phyloP scores from a whole-genome alignment of 2,113 vertebrate species.

The Phoenicopterus ruber region DNA sequence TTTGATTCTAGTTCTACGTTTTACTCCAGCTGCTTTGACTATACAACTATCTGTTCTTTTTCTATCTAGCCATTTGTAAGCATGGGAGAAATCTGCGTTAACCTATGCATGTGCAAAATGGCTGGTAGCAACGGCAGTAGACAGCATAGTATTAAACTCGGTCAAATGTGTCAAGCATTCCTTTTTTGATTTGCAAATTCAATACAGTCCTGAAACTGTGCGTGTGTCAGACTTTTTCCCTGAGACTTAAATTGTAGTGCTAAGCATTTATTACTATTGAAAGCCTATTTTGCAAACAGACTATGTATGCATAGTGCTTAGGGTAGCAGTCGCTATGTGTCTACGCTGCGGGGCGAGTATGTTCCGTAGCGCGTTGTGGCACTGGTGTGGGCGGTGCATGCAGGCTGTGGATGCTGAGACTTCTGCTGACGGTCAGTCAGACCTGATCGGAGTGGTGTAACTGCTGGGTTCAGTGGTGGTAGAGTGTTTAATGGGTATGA shows the following conservation, averaged over 20 bases:
- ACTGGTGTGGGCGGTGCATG: background rate
- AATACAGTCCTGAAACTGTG: background rate
- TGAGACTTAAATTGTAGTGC: background rate
- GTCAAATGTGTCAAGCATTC: background rate
- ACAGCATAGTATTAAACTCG: fast-evolving
- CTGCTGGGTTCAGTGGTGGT: background rate
- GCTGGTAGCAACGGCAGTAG: background rate
- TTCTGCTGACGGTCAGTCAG: background rate
- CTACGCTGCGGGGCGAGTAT: fast-evolving
- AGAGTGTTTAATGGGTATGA: background rate
- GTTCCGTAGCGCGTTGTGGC: background rate
- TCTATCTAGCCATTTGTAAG: background rate
- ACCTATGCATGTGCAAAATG: background rate
- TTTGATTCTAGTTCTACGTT: background rate
- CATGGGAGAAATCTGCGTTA: background rate
- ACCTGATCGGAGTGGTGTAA: background rate
- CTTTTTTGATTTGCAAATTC: background rate
- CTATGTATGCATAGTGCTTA: background rate
- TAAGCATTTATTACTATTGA: background rate
- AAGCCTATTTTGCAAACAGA: background rate
- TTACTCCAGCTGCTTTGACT: background rate
- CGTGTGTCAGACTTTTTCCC: background rate
- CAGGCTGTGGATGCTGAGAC: background rate
- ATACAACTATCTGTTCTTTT: background rate
- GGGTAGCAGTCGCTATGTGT: background rate